Base-by-base conservation (phyloP, 2,113 vertebrate species). In the Capra hircus region DNA sequence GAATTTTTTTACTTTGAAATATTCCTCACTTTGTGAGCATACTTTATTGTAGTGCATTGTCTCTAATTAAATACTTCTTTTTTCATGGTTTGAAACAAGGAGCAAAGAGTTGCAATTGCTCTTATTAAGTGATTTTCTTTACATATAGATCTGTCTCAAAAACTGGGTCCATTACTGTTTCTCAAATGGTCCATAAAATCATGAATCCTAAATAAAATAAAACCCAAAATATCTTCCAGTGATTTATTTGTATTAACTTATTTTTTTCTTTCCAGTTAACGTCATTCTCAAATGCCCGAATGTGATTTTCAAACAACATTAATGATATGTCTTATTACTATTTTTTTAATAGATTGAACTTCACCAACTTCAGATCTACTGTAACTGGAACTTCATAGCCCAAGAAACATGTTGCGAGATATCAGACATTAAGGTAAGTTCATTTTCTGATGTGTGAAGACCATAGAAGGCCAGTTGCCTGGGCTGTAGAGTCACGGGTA, bases 381-480 rank as follows among this genome's bases (percentile, higher is more conserved):
- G 99, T 98, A 99, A 99, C 98, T 99, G 99, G 81, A 99, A 99
- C 86, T 86, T 99, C 98, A 98, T 98, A 67, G 97, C 98, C 95
- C 99, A 99, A 98, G 99, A 99, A 98, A 99, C 98, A 0, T 99
- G 99, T 98, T 99, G 99, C 94, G 99, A 99, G 96, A 97, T 99
- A 94, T 98, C 99, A 93, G 98, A 99, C 78, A 97, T 99, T 89
- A 98, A 98, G 99, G 99, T 99, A 99, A 99, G 98, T 97, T 97
- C 27, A 64, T 95, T 97, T 88, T 97, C 14, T 40, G 10, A 15
- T 1, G 6, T 30, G 27, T 48, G 33, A 97, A 83, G 60, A 78
- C 80, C 45, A 23, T 64, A 93, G 15, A 77, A 81, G 1, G 4
- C 8, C 23, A 50, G 25, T 60, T 92, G 17, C 3, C 12, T 84